These are phyloP conservation scores for Parambassis ranga DNA, from an alignment of 2,797 vertebrate species.

Conservation along the genomic window DNA sequence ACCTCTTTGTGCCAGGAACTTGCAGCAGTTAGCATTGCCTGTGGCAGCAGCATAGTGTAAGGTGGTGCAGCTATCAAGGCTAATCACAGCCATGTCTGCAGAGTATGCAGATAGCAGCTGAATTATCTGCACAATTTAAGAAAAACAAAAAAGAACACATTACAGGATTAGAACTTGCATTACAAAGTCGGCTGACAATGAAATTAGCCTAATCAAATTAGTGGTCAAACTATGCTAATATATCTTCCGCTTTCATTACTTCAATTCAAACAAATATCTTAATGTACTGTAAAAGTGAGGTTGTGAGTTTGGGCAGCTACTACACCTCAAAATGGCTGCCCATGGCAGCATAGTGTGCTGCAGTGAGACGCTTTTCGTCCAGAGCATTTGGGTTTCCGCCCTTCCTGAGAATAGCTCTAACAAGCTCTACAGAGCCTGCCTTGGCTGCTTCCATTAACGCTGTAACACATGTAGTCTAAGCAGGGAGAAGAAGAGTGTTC, in stretches of 20 bases:
- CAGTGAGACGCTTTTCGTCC: constrained; percentile 80
- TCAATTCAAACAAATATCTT: not conserved
- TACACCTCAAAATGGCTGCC: constrained; percentile 89
- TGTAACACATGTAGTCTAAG: constrained; percentile 86
- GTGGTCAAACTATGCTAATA: not conserved
- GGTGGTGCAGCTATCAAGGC: constrained; percentile 83
- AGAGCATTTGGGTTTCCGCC: constrained; percentile 83
- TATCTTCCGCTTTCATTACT: not conserved
- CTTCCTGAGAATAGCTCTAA: constrained; percentile 82
- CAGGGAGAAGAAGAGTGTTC: not conserved
- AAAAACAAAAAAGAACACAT: not conserved
- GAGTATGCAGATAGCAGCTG: constrained; percentile 79
- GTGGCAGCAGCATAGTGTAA: constrained; percentile 88
- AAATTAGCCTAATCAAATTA: not conserved
- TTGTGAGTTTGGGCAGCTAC: not conserved
- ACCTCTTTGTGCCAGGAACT: constrained; percentile 95
- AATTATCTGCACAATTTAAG: constrained; percentile 66
- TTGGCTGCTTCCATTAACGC: constrained; percentile 89
- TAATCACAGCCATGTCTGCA: constrained; percentile 83
- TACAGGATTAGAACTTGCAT: not conserved
- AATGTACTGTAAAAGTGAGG: not conserved
- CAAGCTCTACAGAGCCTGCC: constrained; percentile 80
- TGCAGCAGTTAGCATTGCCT: constrained; percentile 88
- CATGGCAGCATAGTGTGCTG: constrained; percentile 91
- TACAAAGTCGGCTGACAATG: not conserved